Percentiles rank a stretch among this genome's conserved stretches.
These are phyloP conservation scores for Erinaceus europaeus DNA, from an alignment of 2,113 vertebrate species.

Conservation along the genomic window DNA sequence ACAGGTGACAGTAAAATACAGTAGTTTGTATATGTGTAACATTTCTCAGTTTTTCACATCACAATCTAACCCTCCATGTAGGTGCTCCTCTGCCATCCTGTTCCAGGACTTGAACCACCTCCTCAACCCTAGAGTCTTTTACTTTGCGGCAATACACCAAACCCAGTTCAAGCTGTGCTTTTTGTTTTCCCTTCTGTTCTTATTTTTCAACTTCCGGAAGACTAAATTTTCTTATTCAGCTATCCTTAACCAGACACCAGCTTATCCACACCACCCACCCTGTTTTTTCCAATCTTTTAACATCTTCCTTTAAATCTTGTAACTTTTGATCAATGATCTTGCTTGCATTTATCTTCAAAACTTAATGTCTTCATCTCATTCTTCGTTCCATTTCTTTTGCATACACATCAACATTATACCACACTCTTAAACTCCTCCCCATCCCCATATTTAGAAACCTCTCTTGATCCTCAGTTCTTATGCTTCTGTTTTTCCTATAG, in stretches of 20 bases:
- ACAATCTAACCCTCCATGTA: no score
- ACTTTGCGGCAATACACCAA: no score
- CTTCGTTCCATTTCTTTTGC: not conserved
- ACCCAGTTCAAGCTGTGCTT: no score
- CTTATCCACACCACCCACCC: not conserved
- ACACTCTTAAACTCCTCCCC: not conserved
- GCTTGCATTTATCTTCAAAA: not conserved
- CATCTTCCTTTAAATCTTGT: not conserved
- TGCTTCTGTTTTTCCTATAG: not conserved
- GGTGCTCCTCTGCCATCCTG: no score
- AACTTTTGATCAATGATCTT: not conserved
- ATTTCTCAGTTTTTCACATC: no score
- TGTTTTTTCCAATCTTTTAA: not conserved
- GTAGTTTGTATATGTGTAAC: no score
- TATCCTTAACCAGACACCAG: not conserved
- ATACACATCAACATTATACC: no score
- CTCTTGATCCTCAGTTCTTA: not conserved
- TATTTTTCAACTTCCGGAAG: no score
- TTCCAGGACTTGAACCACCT: no score
- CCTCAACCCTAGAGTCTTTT: no score
- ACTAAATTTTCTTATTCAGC: not conserved
- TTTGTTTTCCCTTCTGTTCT: no score
- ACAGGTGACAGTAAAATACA: no score
- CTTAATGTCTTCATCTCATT: not conserved
- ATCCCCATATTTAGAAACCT: not conserved